Conservation (phyloP, 2,113 vertebrate species). For the Larimichthys polyactis region DNA sequence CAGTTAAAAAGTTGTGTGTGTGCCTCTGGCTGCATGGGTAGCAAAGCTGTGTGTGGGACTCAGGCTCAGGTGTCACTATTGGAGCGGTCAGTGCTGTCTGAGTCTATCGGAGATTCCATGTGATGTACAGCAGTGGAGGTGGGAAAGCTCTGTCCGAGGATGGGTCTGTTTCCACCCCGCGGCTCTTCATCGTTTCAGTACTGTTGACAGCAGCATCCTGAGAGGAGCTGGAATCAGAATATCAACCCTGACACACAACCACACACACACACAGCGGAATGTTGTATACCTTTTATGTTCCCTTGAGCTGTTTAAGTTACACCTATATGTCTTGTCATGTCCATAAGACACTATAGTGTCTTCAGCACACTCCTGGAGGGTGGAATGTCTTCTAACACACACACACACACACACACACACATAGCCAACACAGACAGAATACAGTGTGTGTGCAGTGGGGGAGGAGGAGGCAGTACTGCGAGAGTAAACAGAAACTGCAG, state of each 20-base stretch:
- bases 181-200: slow-evolving; percentile 1
- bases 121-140: slow-evolving; percentile 13
- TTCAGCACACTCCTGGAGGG: background rate
- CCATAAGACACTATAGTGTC: background rate
- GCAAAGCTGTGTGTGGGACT: background rate
- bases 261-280: background rate
- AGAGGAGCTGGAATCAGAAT: slow-evolving; percentile 16
- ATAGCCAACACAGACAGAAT: background rate
- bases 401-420: background rate
- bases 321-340: slow-evolving; percentile 17
- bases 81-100: background rate
- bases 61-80: background rate
- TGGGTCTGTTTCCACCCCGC: background rate
- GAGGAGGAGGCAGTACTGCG: background rate
- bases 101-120: background rate
- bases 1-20: background rate
- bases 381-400: background rate
- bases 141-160: background rate
- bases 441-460: background rate
- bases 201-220: slow-evolving; percentile 12
- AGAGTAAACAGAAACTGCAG: slow-evolving; percentile 24
- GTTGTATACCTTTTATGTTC: background rate
- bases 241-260: background rate
- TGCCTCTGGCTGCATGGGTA: background rate
- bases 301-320: slow-evolving; percentile 12